These are phyloP conservation scores for Cephalotes varians DNA, from an alignment of 2,888 invertebrate species.

Conservation along the genomic window DNA sequence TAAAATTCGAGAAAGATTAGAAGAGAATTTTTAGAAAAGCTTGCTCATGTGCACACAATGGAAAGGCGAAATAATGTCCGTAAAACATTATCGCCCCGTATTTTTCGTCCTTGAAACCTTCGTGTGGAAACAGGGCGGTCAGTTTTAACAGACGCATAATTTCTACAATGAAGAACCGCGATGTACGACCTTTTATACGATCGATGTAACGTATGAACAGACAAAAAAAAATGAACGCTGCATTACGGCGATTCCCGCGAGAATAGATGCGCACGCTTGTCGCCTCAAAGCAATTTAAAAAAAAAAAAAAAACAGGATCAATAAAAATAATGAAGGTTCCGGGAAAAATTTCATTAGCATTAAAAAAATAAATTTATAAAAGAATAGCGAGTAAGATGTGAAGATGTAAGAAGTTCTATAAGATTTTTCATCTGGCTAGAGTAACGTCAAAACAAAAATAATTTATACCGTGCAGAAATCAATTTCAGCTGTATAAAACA, in stretches of 20 bases:
- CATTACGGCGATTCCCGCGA: constrained; percentile 54
- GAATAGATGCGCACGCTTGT: constrained; percentile 43
- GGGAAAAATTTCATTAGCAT: neutral
- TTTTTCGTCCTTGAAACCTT: constrained; percentile 61
- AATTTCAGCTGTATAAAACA: neutral
- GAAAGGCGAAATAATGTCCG: constrained; percentile 36
- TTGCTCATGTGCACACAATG: constrained; percentile 9
- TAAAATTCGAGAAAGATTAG: neutral
- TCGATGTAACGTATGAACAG: constrained; percentile 70
- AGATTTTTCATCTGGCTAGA: neutral
- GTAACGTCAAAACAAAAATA: neutral
- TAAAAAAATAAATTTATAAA: neutral
- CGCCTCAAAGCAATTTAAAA: constrained; percentile 47
- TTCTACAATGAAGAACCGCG: constrained; percentile 63
- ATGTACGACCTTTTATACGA: constrained; percentile 66
- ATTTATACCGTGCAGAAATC: too few species aligned
- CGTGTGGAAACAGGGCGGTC: constrained; percentile 57
- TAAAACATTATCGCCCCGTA: constrained; percentile 42
- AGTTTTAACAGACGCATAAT: constrained; percentile 68
- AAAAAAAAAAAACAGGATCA: constrained; percentile 12
- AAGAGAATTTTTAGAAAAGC: neutral
- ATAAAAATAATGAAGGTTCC: constrained; percentile 9
- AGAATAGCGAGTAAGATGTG: neutral
- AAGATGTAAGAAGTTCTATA: neutral
- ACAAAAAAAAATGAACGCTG: constrained; percentile 43